Evolutionary conservation across 2,888 invertebrate species (phyloP).

Genomic region (Tillus elongatus): DNA sequence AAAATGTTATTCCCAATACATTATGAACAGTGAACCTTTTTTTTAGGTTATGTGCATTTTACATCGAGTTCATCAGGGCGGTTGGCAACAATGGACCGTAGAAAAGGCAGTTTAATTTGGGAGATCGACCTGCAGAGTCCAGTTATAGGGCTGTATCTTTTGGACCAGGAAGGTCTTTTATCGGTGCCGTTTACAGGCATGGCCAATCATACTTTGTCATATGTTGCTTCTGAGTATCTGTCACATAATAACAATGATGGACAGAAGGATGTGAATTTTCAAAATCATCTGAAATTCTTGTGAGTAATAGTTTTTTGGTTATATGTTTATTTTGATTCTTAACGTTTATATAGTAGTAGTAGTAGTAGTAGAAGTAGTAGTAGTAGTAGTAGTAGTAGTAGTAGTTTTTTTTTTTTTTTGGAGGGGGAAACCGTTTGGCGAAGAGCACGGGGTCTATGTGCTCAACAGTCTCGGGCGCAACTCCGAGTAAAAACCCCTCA

Average conservation of each 20-base stretch:
- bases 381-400: too few relatives aligned
- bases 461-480: too few relatives aligned
- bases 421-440: too few relatives aligned
- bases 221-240: slow-evolving; percentile 38
- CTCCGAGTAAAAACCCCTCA: too few relatives aligned
- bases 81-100: slow-evolving; percentile 74
- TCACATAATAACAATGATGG: slow-evolving; percentile 36
- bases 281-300: slow-evolving; percentile 45
- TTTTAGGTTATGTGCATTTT: slow-evolving; percentile 74
- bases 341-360: slow-evolving; percentile 9
- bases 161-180: slow-evolving; percentile 67
- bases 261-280: slow-evolving; percentile 25
- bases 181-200: slow-evolving; percentile 83
- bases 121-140: slow-evolving; percentile 80
- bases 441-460: too few relatives aligned
- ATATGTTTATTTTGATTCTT: too few relatives aligned
- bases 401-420: too few relatives aligned
- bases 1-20: too few relatives aligned
- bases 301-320: too few relatives aligned
- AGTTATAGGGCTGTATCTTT: slow-evolving; percentile 78
- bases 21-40: too few relatives aligned
- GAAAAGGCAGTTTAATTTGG: slow-evolving; percentile 79
- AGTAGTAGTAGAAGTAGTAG: too few relatives aligned
- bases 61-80: slow-evolving; percentile 83
- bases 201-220: slow-evolving; percentile 74